Percentiles rank a stretch among this genome's conserved stretches.
phyloP scores from a whole-genome alignment of 92 coral and sea anemone species.

The Zoanthus sociatus region DNA sequence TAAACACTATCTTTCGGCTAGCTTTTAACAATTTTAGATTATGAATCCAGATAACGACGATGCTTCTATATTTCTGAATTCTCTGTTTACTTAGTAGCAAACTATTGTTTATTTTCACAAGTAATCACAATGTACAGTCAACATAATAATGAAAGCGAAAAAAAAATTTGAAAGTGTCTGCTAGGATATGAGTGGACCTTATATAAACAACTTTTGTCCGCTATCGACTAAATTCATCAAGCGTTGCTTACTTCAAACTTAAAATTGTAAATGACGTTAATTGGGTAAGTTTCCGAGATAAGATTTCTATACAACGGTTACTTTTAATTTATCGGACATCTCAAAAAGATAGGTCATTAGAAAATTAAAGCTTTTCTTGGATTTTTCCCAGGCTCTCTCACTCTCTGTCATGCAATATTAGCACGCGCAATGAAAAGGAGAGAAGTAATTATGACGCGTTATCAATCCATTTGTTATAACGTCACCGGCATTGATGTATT shows the following conservation, averaged over 20 bases:
- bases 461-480: conserved; percentile 20
- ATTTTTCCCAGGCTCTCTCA: neutral
- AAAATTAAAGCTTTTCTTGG: neutral
- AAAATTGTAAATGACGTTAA: neutral
- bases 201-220: neutral
- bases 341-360: neutral
- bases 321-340: neutral
- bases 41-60: too few relatives aligned
- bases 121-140: too few relatives aligned
- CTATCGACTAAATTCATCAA: neutral
- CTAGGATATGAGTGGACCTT: neutral
- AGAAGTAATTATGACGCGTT: conserved; percentile 14
- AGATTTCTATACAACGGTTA: neutral
- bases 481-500: conserved; percentile 39
- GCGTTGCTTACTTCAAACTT: neutral
- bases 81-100: too few relatives aligned
- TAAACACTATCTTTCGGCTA: too few relatives aligned
- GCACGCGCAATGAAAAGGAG: conserved; percentile 9
- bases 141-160: neutral
- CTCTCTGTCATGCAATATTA: neutral
- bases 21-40: too few relatives aligned
- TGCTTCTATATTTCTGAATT: too few relatives aligned
- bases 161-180: neutral
- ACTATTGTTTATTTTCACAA: too few relatives aligned
- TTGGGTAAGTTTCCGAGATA: neutral